phyloP scores from a whole-genome alignment of 2,888 invertebrate species.

The Globia sparganii region DNA sequence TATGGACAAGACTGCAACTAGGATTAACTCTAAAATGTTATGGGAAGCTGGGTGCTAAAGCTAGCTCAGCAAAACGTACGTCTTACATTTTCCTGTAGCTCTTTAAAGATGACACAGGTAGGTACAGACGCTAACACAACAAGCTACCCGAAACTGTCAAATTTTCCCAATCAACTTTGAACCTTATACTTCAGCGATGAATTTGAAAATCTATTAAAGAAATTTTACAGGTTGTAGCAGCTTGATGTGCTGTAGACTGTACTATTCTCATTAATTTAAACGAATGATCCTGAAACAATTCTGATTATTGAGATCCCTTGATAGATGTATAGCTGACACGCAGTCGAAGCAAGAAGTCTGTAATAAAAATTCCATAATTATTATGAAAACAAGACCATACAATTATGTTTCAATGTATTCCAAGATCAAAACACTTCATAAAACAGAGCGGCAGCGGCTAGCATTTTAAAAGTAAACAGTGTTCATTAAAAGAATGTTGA shows the following conservation, averaged over 20 bases:
- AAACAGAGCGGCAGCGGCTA: not conserved
- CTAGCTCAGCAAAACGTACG: not conserved
- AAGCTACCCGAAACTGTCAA: too few species aligned
- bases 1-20: not conserved
- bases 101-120: not conserved
- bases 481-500: conserved; percentile 52
- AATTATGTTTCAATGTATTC: not conserved
- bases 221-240: too few species aligned
- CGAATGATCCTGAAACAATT: not conserved
- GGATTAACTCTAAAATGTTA: not conserved
- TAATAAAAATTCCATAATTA: not conserved
- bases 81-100: not conserved
- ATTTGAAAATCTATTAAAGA: too few species aligned
- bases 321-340: not conserved
- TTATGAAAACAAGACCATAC: not conserved
- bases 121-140: too few species aligned
- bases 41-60: too few species aligned
- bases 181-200: too few species aligned
- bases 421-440: not conserved
- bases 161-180: too few species aligned
- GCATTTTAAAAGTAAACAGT: conserved; percentile 46
- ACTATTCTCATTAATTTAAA: not conserved
- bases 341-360: not conserved
- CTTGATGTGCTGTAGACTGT: too few species aligned
- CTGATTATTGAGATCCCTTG: not conserved